These are phyloP conservation scores for Craniophora ligustri DNA, from an alignment of 2,888 invertebrate genomes.

Conservation along the genomic window DNA sequence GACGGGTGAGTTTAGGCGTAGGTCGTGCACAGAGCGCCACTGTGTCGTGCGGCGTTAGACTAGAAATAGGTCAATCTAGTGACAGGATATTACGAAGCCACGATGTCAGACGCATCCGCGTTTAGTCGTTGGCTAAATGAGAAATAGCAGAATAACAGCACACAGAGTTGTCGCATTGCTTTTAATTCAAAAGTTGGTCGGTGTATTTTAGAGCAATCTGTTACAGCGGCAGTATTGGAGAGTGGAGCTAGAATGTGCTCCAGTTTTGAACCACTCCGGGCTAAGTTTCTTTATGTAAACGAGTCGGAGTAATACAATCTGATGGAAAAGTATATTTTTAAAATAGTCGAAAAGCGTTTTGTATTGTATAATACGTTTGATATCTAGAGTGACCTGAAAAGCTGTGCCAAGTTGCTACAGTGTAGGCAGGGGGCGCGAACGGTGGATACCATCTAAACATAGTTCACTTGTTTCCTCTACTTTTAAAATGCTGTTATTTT, in stretches of 20 bases:
- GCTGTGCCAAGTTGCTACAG: constrained; percentile 28
- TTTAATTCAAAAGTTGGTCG: constrained; percentile 49
- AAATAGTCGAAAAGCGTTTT: constrained; percentile 34
- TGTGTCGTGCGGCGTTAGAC: constrained; percentile 57
- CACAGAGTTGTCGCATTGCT: constrained; percentile 46
- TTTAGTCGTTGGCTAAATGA: constrained; percentile 78
- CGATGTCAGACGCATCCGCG: constrained; percentile 80
- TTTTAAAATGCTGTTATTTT: constrained; percentile 4
- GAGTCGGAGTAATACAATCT: constrained; percentile 29
- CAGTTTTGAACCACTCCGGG: constrained; percentile 29
- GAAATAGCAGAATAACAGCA: constrained; percentile 75
- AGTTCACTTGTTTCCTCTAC: constrained; percentile 15
- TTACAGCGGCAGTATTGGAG: constrained; percentile 36
- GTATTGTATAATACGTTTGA: constrained; percentile 18
- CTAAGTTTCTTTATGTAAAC: constrained; percentile 45
- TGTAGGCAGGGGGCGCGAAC: background rate
- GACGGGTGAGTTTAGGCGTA: constrained; percentile 47
- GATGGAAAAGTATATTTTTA: constrained; percentile 38
- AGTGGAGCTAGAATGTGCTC: constrained; percentile 28
- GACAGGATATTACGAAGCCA: constrained; percentile 86
- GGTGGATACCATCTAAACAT: constrained; percentile 14
- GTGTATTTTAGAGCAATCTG: constrained; percentile 45
- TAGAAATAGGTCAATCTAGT: constrained; percentile 75
- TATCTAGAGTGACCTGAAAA: constrained; percentile 33
- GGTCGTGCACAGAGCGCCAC: constrained; percentile 55